These are phyloP conservation scores for Drosophila neutralis DNA, from an alignment of 2,888 invertebrate species.

Conservation along the genomic window DNA sequence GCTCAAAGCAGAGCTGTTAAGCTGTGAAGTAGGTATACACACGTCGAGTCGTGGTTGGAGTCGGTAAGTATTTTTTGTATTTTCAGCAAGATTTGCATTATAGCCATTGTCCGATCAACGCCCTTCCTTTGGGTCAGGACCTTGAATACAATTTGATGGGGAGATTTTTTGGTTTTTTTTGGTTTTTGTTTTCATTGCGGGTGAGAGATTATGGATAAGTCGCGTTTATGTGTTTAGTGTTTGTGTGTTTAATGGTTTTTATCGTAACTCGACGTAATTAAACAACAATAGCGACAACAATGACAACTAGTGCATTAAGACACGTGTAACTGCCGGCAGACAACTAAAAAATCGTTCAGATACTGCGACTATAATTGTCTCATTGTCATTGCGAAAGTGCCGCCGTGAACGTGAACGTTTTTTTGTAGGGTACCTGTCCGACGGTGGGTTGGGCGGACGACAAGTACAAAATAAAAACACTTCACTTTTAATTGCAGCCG, in stretches of 20 bases:
- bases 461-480: constrained; percentile 13
- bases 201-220: constrained; percentile 21
- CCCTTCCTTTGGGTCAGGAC: constrained; percentile 22
- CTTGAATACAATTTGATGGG: constrained; percentile 29
- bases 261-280: constrained; percentile 47
- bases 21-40: constrained; percentile 20
- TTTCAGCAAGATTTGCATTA: constrained; percentile 33
- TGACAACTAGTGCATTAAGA: constrained; percentile 56
- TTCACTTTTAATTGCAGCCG: constrained; percentile 37
- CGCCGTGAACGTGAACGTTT: constrained; percentile 25
- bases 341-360: constrained; percentile 43
- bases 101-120: constrained; percentile 37
- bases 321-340: constrained; percentile 60
- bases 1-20: constrained; percentile 29
- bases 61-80: neutral
- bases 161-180: neutral
- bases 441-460: neutral
- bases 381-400: constrained; percentile 60
- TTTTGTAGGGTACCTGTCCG: constrained; percentile 10
- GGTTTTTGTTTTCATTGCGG: neutral
- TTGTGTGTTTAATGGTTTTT: constrained; percentile 24
- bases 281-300: constrained; percentile 57
- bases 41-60: constrained; percentile 1
- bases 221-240: constrained; percentile 3
- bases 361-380: constrained; percentile 59